phyloP scores from a whole-genome alignment of 2,797 vertebrate genomes.

The Lepus townsendii region DNA sequence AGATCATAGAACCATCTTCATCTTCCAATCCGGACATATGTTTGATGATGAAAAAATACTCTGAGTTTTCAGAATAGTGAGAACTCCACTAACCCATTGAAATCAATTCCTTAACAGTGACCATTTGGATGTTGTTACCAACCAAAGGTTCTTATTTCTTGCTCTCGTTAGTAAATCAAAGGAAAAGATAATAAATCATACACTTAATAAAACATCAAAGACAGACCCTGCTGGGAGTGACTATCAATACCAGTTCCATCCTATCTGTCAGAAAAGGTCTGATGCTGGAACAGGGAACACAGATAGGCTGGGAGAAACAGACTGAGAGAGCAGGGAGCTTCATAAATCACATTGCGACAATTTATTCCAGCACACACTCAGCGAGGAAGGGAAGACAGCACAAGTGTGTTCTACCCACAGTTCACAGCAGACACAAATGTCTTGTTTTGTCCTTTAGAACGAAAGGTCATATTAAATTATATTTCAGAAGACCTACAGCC shows the following conservation, averaged over 20 bases:
- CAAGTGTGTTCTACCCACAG: not conserved
- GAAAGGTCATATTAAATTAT: slow-evolving; percentile 13
- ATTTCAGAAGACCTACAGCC: not conserved
- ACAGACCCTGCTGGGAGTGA: slow-evolving; percentile 62
- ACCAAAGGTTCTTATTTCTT: slow-evolving; percentile 60
- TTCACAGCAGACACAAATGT: slow-evolving; percentile 9
- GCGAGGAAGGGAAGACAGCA: slow-evolving; percentile 42
- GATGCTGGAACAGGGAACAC: slow-evolving; percentile 33
- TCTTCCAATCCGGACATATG: slow-evolving; percentile 11
- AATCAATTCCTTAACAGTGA: slow-evolving; percentile 44
- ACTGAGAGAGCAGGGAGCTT: not conserved
- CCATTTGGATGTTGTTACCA: slow-evolving; percentile 71
- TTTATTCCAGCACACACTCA: not conserved
- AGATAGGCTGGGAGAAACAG: not conserved
- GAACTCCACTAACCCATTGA: not conserved
- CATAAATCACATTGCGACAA: slow-evolving; percentile 51
- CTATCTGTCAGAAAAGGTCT: slow-evolving; percentile 43
- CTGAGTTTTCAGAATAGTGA: not conserved
- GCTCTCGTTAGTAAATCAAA: slow-evolving; percentile 67
- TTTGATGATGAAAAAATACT: slow-evolving; percentile 42
- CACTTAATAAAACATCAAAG: slow-evolving; percentile 82
- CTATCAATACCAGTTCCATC: slow-evolving; percentile 56
- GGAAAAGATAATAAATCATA: slow-evolving; percentile 73
- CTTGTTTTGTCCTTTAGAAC: slow-evolving; percentile 39
- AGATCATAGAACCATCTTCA: slow-evolving; percentile 11